Evolutionary conservation across 1,140 invertebrate genomes (phyloP), one percentile per base, ranked within the genome.

Genomic region (Dreissena polymorpha): DNA sequence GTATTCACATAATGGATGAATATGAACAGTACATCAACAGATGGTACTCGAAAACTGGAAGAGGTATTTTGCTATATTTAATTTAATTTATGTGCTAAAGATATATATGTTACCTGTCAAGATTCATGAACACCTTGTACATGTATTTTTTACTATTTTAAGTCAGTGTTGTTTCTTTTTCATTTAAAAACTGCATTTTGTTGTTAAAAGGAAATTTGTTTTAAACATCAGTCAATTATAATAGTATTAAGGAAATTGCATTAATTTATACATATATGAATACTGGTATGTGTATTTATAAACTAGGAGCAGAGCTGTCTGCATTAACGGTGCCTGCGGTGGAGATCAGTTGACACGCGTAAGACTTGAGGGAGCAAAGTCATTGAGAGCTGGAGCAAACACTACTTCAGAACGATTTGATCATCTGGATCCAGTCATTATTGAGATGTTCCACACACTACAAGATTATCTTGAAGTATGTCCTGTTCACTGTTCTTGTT

Each of bases 271-370:
- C 39, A 39, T 39, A 39, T 8, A 39, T 39, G 8, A 5, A 39
- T 39, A n/a, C n/a, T n/a, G n/a, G n/a, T n/a, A 39, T 39, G 39
- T 39, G 8, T 18, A 5, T 5, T 39, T 39, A 39, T 39, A 39
- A 39, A 39, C 39, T 39, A 65, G 57, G 16, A 13, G 63, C 14
- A 29, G 57, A 65, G 21, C 64, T 76, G 18, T 18, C 25, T 21
- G 27, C 63, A 16, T 65, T 57, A n/a, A 39, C 0, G 25, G 55
- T 68, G 13, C 63, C 75, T 23, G 29, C 50, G 65, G 63, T 49
- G 75, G 65, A n/a, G 75, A 78, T 21, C 65, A 67, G 21, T 50
- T 78, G 18, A 78, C 75, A 51, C 27, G 75, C 13, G 65, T 78
- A 12, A 23, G 60, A 51, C 49, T 78, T 8, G 7, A 78, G 29